A percentile compares a stretch with the other conserved stretches of the same genome.
Conservation (phyloP, 2,888 invertebrate species). For the Microctonus brassicae region DNA sequence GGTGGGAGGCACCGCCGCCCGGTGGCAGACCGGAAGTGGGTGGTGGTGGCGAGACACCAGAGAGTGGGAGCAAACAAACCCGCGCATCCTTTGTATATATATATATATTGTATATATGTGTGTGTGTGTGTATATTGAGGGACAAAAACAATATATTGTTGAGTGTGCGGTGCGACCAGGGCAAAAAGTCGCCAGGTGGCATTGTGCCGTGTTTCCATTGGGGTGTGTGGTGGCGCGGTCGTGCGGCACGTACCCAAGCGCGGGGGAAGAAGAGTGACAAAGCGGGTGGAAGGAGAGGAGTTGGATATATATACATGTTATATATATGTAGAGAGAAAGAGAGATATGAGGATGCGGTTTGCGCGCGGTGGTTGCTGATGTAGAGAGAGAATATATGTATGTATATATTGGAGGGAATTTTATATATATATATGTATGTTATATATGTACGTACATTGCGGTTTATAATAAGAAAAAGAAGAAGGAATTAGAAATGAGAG, state of each 20-base stretch:
- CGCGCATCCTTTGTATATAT: too few species aligned
- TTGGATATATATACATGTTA: too few species aligned
- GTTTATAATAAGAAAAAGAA: too few species aligned
- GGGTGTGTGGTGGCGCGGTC: constrained; percentile 30
- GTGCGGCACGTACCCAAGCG: constrained; percentile 20
- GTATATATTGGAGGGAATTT: too few species aligned
- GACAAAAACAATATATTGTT: constrained; percentile 67
- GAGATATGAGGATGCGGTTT: too few species aligned
- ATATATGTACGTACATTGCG: too few species aligned
- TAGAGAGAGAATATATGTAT: too few species aligned
- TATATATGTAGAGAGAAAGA: too few species aligned
- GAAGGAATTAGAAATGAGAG: too few species aligned
- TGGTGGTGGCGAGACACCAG: constrained; percentile 34
- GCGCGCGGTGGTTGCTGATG: too few species aligned
- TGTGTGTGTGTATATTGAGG: constrained; percentile 24
- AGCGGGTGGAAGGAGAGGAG: too few species aligned
- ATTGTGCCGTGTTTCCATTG: constrained; percentile 61
- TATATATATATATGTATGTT: too few species aligned
- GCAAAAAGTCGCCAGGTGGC: constrained; percentile 69
- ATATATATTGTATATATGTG: neutral
- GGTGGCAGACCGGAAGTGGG: constrained; percentile 47
- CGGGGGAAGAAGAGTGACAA: neutral
- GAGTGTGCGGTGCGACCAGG: constrained; percentile 46
- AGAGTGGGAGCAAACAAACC: neutral
- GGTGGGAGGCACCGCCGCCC: constrained; percentile 51